These are phyloP conservation scores for Apis laboriosa DNA, from an alignment of 1,140 invertebrate species.

Conservation along the genomic window DNA sequence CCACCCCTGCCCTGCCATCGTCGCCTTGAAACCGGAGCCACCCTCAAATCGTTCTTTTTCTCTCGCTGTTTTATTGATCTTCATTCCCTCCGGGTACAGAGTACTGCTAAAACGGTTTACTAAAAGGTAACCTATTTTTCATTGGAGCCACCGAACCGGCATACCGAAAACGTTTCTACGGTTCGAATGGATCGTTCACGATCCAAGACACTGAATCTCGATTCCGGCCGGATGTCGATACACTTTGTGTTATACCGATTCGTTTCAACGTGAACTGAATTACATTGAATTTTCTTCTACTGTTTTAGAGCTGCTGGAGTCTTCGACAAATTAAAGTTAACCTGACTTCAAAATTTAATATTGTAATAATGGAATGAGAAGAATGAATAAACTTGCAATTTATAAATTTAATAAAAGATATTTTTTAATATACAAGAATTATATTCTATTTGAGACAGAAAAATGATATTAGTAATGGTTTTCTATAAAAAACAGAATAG, in stretches of 20 bases:
- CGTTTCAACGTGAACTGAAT: neutral
- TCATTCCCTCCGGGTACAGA: conserved; percentile 71
- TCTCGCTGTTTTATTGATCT: conserved; percentile 78
- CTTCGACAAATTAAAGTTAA: no score
- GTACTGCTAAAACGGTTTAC: conserved; percentile 69
- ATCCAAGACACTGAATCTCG: conserved; percentile 6
- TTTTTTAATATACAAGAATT: no score
- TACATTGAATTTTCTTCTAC: no score
- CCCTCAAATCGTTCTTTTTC: conserved; percentile 73
- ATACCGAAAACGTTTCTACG: conserved; percentile 29
- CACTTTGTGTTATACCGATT: conserved; percentile 17
- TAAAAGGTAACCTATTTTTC: conserved; percentile 76
- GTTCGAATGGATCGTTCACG: conserved; percentile 6
- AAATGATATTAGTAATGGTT: no score
- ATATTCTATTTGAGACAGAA: no score
- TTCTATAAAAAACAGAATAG: no score
- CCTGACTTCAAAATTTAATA: no score
- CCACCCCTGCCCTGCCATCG: conserved; percentile 45
- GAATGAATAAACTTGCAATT: no score
- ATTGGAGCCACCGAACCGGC: conserved; percentile 40
- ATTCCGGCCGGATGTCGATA: conserved; percentile 36
- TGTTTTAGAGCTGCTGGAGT: neutral
- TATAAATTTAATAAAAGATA: no score
- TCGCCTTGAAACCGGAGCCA: conserved; percentile 69
- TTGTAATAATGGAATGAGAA: no score